phyloP scores from a whole-genome alignment of 2,888 invertebrate genomes.

The Apamea anceps region DNA sequence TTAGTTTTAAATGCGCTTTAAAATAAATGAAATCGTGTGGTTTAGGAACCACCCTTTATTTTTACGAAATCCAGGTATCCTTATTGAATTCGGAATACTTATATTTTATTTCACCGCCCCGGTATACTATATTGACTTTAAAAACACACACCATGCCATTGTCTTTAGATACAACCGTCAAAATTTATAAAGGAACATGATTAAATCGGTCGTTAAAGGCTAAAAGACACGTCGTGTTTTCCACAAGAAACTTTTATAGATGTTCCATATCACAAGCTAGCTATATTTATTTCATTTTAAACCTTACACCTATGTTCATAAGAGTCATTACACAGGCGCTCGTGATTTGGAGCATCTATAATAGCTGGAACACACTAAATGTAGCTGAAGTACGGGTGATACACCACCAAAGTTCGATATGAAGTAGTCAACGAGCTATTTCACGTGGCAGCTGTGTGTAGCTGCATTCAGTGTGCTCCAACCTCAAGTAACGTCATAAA shows the following conservation, averaged over 20 bases:
- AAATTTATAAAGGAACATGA: neutral
- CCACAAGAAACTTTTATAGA: neutral
- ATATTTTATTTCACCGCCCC: conserved; percentile 23
- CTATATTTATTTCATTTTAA: conserved; percentile 21
- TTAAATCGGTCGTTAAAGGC: neutral
- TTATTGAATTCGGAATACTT: conserved; percentile 10
- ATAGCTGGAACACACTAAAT: conserved; percentile 21
- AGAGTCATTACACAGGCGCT: conserved; percentile 3
- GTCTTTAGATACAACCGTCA: neutral
- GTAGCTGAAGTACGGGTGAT: neutral
- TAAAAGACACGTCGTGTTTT: conserved; percentile 24
- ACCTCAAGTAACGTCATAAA: conserved; percentile 31
- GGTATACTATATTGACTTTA: neutral
- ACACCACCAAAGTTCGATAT: neutral
- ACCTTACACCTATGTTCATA: conserved; percentile 40
- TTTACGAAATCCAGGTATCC: neutral
- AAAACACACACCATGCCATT: conserved; percentile 9
- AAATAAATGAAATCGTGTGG: neutral
- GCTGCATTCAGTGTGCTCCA: conserved; percentile 28
- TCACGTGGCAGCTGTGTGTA: neutral
- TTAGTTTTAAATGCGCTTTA: neutral
- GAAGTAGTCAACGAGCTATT: conserved; percentile 26
- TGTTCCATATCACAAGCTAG: conserved; percentile 8
- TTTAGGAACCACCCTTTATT: neutral
- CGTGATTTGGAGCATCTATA: conserved; percentile 17